Conservation (phyloP, 1,140 invertebrate genomes). For the Anastatus disparis region DNA sequence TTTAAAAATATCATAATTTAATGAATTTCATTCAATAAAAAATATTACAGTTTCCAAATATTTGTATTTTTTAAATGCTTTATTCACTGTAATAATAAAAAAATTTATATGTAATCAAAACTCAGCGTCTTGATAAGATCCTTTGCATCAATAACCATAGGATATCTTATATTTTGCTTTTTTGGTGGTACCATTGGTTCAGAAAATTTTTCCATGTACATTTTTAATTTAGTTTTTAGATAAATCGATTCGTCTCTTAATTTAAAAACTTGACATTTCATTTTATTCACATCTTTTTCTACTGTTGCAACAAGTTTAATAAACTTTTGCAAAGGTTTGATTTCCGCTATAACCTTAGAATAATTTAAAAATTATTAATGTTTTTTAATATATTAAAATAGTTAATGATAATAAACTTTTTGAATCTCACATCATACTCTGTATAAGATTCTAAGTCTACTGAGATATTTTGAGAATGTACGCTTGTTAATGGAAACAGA, state of each 20-base stretch:
- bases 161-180: neutral
- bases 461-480: conserved; percentile 8
- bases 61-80: neutral
- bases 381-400: no score
- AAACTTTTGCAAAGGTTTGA: conserved; percentile 4
- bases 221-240: conserved; percentile 39
- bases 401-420: no score
- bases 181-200: neutral
- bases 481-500: conserved; percentile 23
- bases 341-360: neutral
- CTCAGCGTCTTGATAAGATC: neutral
- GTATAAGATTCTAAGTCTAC: conserved; percentile 37
- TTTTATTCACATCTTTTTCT: conserved; percentile 13
- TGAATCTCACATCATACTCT: conserved; percentile 18
- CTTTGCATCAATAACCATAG: neutral
- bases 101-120: neutral
- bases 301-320: neutral
- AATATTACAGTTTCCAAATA: neutral
- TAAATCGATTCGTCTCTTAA: conserved; percentile 31
- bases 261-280: conserved; percentile 37
- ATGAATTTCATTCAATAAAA: conserved; percentile 1
- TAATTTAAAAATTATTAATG: neutral
- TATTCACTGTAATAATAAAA: no score
- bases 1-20: neutral
- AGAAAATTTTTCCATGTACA: neutral